Conservation (phyloP, 2,888 invertebrate species). For the Andrena minutula region DNA sequence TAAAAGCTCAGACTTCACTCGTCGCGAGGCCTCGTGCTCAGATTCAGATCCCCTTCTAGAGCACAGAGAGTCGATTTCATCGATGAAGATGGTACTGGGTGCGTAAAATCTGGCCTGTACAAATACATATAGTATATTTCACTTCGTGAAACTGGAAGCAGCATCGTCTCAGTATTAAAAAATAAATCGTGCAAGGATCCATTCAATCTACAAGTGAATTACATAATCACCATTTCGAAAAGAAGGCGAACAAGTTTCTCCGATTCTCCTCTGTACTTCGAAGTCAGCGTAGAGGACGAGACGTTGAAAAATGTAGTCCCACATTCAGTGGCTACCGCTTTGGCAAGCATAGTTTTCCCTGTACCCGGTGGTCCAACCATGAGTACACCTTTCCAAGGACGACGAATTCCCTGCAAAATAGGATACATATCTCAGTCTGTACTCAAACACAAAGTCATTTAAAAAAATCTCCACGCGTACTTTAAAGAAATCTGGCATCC, state of each 20-base stretch:
- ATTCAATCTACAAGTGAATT: neutral
- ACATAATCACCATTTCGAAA: constrained; percentile 94
- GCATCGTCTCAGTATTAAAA: neutral
- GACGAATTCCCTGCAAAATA: constrained; percentile 91
- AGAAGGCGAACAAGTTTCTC: constrained; percentile 98
- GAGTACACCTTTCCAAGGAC: constrained; percentile 98
- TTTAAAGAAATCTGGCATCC: constrained; percentile 99
- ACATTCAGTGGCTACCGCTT: constrained; percentile 99
- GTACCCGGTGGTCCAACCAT: constrained; percentile 98
- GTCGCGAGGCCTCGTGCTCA: constrained; percentile 98
- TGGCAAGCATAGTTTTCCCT: constrained; percentile 98
- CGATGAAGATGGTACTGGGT: constrained; percentile 99
- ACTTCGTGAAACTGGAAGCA: neutral
- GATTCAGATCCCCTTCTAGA: constrained; percentile 97
- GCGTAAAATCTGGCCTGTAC: constrained; percentile 97
- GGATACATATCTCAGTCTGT: constrained; percentile 1
- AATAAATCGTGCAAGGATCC: too few species aligned
- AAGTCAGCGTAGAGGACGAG: constrained; percentile 98
- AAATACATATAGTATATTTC: constrained; percentile 38
- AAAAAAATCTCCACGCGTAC: constrained; percentile 84
- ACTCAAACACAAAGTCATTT: neutral
- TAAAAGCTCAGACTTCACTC: constrained; percentile 98
- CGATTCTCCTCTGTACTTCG: constrained; percentile 99
- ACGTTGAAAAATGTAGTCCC: constrained; percentile 99
- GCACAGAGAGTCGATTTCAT: constrained; percentile 99